Percentiles rank a stretch among this genome's conserved stretches.
Evolutionary conservation across 2,888 invertebrate genomes (phyloP).

Genomic region (Plebejus anna): DNA sequence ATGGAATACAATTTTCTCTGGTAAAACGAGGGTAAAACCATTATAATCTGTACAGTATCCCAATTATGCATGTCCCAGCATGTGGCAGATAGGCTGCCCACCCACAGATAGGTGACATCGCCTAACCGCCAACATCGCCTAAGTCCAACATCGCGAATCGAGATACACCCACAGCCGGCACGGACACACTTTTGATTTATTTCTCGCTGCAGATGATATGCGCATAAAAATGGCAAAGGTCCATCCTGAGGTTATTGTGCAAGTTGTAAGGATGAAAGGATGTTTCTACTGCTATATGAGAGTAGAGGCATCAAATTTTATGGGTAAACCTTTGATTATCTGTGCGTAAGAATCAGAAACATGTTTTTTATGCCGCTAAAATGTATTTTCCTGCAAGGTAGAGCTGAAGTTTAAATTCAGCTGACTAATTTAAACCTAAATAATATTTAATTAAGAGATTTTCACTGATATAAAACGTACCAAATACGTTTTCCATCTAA

Average conservation of each 20-base stretch:
- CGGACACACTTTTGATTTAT: constrained; percentile 8
- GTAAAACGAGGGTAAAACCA: not conserved
- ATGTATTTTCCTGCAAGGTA: no score
- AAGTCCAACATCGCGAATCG: constrained; percentile 15
- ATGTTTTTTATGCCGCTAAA: not conserved
- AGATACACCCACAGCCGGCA: constrained; percentile 19
- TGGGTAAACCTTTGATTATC: no score
- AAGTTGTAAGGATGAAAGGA: not conserved
- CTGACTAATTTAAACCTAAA: not conserved
- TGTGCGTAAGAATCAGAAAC: no score
- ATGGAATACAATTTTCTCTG: not conserved
- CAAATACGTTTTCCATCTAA: not conserved
- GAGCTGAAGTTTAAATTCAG: not conserved
- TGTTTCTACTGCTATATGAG: not conserved
- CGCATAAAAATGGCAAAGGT: constrained; percentile 10
- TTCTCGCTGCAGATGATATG: constrained; percentile 11
- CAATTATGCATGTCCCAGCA: constrained; percentile 23
- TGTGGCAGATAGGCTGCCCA: constrained; percentile 25
- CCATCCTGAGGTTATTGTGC: not conserved
- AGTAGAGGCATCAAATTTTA: no score
- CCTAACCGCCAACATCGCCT: constrained; percentile 21
- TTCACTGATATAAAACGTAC: not conserved
- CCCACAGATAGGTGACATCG: constrained; percentile 24
- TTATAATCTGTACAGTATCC: not conserved
- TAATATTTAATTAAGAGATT: no score